These are phyloP conservation scores for Columbina picui DNA, from an alignment of 2,113 vertebrate genomes.

Conservation along the genomic window DNA sequence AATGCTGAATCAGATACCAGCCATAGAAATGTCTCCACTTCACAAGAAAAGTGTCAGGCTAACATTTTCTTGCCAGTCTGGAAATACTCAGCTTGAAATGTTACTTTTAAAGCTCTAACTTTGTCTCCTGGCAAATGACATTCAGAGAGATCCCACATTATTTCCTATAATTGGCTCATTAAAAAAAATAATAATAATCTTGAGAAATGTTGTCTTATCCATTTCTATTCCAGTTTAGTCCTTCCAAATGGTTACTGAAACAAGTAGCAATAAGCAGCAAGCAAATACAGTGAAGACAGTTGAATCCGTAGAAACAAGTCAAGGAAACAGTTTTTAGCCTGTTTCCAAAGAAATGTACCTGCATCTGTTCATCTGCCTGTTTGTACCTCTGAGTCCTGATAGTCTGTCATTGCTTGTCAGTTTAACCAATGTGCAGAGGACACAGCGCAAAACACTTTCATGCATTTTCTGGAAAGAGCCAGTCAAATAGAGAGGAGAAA, in stretches of 20 bases:
- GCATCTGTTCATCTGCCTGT: not conserved
- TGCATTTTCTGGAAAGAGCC: not conserved
- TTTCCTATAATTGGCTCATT: not conserved
- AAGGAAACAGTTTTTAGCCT: not conserved
- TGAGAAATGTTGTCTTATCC: not conserved
- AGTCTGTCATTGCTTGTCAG: not conserved
- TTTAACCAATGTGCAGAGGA: not conserved
- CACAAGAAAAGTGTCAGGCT: not conserved
- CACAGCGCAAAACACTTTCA: not conserved
- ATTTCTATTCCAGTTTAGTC: not conserved
- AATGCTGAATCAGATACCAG: slow-evolving; percentile 15
- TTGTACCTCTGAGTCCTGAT: not conserved
- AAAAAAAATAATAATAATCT: not conserved
- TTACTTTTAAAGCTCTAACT: not conserved
- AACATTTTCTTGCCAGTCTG: slow-evolving; percentile 1
- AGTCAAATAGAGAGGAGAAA: not conserved
- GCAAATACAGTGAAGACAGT: not conserved
- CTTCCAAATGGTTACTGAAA: not conserved
- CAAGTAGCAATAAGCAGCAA: not conserved
- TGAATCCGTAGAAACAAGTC: not conserved
- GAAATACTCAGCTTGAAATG: not conserved
- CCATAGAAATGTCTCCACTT: slow-evolving; percentile 11
- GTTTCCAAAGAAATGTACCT: not conserved
- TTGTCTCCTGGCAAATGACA: not conserved
- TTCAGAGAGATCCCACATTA: not conserved